phyloP scores from a whole-genome alignment of 2,113 vertebrate species.

The Heliornis fulica region DNA sequence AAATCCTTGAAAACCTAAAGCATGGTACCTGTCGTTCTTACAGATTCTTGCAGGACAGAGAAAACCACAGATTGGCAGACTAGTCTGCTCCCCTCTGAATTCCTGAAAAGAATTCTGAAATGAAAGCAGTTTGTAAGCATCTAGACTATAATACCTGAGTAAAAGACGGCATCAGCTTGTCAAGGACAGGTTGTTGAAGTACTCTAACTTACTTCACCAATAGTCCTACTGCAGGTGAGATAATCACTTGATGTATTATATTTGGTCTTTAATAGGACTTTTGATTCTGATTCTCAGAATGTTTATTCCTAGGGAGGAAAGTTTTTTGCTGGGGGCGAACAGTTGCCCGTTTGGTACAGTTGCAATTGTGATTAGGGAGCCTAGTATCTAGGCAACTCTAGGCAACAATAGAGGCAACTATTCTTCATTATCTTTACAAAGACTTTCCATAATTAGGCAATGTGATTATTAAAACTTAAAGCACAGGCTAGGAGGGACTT shows the following conservation, averaged over 20 bases:
- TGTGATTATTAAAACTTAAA: not conserved
- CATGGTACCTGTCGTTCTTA: not conserved
- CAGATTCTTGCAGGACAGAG: not conserved
- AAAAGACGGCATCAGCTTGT: not conserved
- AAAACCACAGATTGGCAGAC: not conserved
- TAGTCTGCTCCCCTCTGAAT: not conserved
- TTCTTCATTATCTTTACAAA: not conserved
- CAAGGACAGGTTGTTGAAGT: not conserved
- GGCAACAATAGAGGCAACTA: no score
- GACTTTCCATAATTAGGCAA: not conserved
- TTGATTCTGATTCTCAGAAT: not conserved
- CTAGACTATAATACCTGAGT: not conserved
- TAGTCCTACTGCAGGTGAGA: not conserved
- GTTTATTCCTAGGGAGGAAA: no score
- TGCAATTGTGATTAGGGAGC: not conserved
- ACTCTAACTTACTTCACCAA: not conserved
- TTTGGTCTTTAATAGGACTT: not conserved
- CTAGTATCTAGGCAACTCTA: no score
- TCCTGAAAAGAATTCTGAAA: not conserved
- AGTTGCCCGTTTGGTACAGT: not conserved
- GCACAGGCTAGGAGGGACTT: not conserved
- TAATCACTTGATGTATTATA: not conserved
- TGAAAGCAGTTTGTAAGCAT: not conserved
- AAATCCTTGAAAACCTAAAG: not conserved
- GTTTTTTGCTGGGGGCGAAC: not conserved